These are phyloP conservation scores for Euphonia xanthogaster DNA, from an alignment of 2,797 vertebrate genomes.

Conservation along the genomic window DNA sequence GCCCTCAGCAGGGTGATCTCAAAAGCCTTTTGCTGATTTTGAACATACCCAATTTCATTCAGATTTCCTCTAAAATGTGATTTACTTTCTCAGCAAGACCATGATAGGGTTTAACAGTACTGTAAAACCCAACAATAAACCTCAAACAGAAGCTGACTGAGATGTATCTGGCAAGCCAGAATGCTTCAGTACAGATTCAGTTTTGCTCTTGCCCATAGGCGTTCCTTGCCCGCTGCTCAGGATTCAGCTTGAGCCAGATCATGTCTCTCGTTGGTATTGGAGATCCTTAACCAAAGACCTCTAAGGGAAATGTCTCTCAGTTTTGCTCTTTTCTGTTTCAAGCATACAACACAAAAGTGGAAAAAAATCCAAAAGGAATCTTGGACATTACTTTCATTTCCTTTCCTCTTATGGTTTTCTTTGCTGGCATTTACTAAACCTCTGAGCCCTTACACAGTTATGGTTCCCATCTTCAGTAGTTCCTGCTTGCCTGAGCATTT, in stretches of 20 bases:
- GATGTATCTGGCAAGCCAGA: background rate
- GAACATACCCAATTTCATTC: background rate
- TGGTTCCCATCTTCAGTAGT: background rate
- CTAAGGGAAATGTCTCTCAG: background rate
- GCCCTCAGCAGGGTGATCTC: background rate
- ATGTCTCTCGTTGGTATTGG: fast-evolving
- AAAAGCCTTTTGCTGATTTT: background rate
- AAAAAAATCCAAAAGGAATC: background rate
- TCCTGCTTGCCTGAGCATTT: background rate
- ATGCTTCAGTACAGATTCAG: background rate
- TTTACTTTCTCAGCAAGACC: background rate
- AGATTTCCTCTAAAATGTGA: background rate
- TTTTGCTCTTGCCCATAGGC: background rate
- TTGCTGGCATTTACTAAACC: background rate
- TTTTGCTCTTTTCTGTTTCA: background rate
- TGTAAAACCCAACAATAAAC: background rate
- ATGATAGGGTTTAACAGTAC: background rate
- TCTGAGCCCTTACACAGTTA: background rate
- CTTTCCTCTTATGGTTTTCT: background rate
- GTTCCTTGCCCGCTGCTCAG: background rate
- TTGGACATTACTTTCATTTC: background rate
- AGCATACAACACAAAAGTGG: fast-evolving
- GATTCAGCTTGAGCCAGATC: background rate
- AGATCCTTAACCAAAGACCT: background rate
- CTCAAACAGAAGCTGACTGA: background rate